Conservation (phyloP, 1,140 invertebrate genomes). For the Eupristina koningsbergeri region DNA sequence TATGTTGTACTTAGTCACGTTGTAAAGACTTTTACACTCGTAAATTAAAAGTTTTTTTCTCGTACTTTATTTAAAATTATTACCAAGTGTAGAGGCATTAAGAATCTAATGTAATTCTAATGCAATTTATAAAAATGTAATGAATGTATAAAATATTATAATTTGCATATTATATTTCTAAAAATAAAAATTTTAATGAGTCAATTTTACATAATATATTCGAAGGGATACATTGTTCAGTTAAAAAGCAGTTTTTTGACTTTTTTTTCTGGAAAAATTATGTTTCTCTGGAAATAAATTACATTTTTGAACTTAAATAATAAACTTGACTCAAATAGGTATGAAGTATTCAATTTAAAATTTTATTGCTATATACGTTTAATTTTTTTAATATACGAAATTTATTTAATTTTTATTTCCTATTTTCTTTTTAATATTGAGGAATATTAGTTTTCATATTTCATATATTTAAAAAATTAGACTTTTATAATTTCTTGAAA, state of each 20-base stretch:
- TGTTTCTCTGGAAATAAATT: background rate
- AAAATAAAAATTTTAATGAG: background rate
- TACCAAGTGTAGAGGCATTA: background rate
- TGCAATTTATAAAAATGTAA: background rate
- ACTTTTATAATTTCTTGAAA: background rate
- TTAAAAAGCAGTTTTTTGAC: background rate
- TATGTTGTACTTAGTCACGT: background rate
- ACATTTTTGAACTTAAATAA: background rate
- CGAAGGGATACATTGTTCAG: background rate
- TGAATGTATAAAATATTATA: background rate
- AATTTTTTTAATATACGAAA: background rate
- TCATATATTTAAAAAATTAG: background rate
- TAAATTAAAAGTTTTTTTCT: slow-evolving; percentile 4
- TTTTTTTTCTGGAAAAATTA: background rate
- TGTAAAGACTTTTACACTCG: background rate
- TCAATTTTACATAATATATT: background rate
- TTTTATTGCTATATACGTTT: background rate
- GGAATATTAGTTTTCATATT: background rate
- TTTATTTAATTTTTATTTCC: background rate
- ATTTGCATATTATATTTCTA: background rate
- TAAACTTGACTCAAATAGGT: background rate
- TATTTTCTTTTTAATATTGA: background rate
- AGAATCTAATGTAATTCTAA: background rate
- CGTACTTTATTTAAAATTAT: background rate
- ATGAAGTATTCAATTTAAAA: background rate